Evolutionary conservation across 2,888 invertebrate species (phyloP), one percentile per base, ranked within the genome.

Genomic region (Harpagoxenus sublaevis): DNA sequence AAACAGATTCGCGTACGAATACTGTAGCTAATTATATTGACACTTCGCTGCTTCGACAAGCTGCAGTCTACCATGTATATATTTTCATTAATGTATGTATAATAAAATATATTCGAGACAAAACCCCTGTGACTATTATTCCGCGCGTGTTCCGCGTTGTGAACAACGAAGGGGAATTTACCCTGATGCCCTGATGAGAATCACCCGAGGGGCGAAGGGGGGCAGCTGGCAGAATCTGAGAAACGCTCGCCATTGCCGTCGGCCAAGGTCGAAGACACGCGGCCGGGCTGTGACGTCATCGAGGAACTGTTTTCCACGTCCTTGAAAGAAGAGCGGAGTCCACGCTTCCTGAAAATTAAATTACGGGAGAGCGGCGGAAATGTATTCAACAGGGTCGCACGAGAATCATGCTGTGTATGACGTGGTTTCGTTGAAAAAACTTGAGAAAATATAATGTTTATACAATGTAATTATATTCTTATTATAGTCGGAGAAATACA

Each of bases 1-100:
- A 81, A 86, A 88, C 71, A 87, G 86, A 85, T 87, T 89, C 84
- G 87, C 84, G 84, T 88, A 87, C 83, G 87, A 89, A 86, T 89
- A 88, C 87, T 88, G 87, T 90, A 89, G 89, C 91, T 90, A 89
- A 89, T 91, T 89, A 86, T 91, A 90, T 92, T 92, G 92, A 93
- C 89, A 93, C 92, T 94, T 93, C 92, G 93, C 94, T 94, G 94
- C 94, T 94, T 94, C 92, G 92, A 94, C 89, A 93, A 94, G 93
- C 93, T 93, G 93, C 94, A 94, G 94, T 94, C 93, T 94, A 94
- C 94, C 94, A 94, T 95, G 94, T 94, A 94, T 94, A 94, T 94
- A 95, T 95, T 94, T 94, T 95, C 94, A 94, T 94, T 94, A 94
- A 94, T 94, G 94, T 94, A 94, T 94, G 94, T 94, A 94, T 92